These are phyloP conservation scores for Rutilus rutilus DNA, from an alignment of 2,113 vertebrate species.

Conservation along the genomic window DNA sequence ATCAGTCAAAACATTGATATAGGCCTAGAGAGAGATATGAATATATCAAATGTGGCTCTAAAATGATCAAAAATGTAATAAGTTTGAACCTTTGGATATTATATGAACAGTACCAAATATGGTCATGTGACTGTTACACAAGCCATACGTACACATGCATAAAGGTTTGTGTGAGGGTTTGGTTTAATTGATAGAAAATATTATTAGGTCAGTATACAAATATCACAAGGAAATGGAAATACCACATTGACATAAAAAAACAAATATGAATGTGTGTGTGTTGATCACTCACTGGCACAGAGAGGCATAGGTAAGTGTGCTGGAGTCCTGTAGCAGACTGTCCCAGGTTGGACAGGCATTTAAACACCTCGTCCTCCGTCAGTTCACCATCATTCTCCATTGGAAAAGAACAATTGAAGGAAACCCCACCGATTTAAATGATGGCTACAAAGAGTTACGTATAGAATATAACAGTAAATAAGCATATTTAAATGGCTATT, in stretches of 20 bases:
- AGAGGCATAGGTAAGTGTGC: conserved; percentile 79
- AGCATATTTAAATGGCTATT: neutral
- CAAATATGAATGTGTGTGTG: neutral
- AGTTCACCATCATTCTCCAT: conserved; percentile 76
- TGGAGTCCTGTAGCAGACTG: conserved; percentile 76
- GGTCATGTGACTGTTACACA: neutral
- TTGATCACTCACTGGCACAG: conserved; percentile 79
- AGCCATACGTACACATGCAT: neutral
- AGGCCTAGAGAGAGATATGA: too few species aligned
- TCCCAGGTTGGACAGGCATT: conserved; percentile 75
- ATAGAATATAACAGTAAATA: neutral
- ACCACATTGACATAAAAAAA: neutral
- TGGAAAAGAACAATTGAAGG: neutral
- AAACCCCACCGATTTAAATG: neutral
- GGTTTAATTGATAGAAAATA: neutral
- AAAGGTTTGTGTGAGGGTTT: neutral
- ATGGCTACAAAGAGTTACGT: neutral
- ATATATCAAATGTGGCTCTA: too few species aligned
- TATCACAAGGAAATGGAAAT: neutral
- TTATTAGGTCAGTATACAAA: neutral
- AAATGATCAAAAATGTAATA: neutral
- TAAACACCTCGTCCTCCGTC: conserved; percentile 70
- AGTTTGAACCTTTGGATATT: neutral
- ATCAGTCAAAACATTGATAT: neutral
- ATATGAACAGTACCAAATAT: neutral